Base-by-base conservation (phyloP, 2,113 vertebrate genomes). In the Beaufortia kweichowensis region DNA sequence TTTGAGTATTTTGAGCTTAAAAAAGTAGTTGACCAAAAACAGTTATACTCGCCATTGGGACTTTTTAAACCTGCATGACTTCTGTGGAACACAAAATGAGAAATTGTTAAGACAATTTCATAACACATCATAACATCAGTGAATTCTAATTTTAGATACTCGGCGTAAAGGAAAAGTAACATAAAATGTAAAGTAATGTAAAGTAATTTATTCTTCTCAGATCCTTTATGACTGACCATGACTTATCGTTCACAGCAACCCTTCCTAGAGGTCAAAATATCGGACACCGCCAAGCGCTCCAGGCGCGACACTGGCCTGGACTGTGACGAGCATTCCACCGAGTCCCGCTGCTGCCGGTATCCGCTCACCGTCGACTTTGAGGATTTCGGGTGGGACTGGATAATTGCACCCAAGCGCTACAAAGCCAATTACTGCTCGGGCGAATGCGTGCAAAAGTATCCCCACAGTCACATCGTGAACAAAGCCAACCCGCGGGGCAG, bases 331-430 rank as follows among this genome's bases (percentile, higher is more conserved):
- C 91, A 93, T 79, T 95, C 94, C 0, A 91, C 92, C 0, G 94
- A 96, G 70, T 94, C 94, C 0, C 92, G 93, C 0, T 96, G 95
- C 33, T 96, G 95, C 60, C 94, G 94, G 17, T 95, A 96, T 79
- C 93, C 94, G 0, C 91, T 96, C 74, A 95, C 94, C 0, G 94
- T 96, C 77, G 94, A 95, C 89, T 95, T 96, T 3, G 94, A 96
- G 86, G 94, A 93, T 23, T 96, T 96, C 0, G 95, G 95, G 10
- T 95, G 95, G 95, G 94, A 96, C 74, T 96, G 95, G 95, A 95
- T 96, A 84, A 95, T 96, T 0, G 95, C 95, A 12, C 95, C 95
- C 43, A 95, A 96, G 81, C 91, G 94, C 92, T 96, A 95, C 84
- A 96, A 95, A 90, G 95, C 95, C 0, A 95, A 96, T 74, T 96